Conservation (phyloP, 2,113 vertebrate species). For the Percopsis transmontana region DNA sequence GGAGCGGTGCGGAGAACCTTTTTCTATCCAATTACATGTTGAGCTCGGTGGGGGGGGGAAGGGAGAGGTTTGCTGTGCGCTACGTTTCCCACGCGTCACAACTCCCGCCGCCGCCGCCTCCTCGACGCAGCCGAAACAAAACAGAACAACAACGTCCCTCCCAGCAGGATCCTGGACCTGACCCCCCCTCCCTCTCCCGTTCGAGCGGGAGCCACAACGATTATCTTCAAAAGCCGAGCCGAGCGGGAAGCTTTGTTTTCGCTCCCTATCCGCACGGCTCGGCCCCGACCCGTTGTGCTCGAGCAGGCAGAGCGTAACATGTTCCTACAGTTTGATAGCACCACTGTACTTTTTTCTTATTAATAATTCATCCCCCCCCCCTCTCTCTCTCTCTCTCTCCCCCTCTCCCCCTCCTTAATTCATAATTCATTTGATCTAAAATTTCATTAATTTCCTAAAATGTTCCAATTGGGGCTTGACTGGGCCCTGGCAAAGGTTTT, state of each 20-base stretch:
- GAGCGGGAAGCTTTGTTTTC: constrained; percentile 77
- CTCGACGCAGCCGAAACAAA: constrained; percentile 51
- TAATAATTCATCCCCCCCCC: constrained; percentile 72
- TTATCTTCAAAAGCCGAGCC: constrained; percentile 73
- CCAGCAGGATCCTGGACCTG: constrained; percentile 60
- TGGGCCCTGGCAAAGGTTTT: constrained; percentile 61
- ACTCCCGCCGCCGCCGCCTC: constrained; percentile 58
- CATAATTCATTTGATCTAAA: constrained; percentile 87
- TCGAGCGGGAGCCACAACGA: constrained; percentile 66
- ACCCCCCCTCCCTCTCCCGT: constrained; percentile 52
- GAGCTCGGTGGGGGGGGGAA: no score
- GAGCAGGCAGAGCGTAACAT: constrained; percentile 76
- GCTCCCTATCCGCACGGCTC: constrained; percentile 67
- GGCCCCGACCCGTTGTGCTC: constrained; percentile 78
- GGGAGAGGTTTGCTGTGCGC: constrained; percentile 68
- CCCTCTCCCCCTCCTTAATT: constrained; percentile 70
- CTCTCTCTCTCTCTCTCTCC: constrained; percentile 1
- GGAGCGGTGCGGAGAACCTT: neutral
- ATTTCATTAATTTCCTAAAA: constrained; percentile 88
- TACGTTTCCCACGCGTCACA: constrained; percentile 59
- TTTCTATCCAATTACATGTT: no score
- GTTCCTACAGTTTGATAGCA: constrained; percentile 78
- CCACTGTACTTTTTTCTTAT: constrained; percentile 76
- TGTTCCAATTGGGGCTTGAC: constrained; percentile 80
- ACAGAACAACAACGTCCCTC: constrained; percentile 59